Conservation (phyloP, 2,888 invertebrate genomes). For the Drosophila nigricruria region DNA sequence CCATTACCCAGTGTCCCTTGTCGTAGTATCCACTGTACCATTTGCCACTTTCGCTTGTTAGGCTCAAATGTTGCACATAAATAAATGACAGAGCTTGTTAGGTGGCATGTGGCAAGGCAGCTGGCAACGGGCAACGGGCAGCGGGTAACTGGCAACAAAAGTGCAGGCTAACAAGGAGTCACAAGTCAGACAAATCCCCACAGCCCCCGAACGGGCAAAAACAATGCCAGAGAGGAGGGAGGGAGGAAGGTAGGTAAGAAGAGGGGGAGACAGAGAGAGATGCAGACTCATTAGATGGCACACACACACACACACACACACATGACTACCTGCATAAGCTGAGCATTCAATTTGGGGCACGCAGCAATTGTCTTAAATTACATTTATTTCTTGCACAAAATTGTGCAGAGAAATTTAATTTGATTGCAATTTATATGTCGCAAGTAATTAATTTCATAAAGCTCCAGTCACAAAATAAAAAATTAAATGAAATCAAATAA, state of each 20-base stretch:
- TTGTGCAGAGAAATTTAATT: constrained; percentile 23
- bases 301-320: background rate
- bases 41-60: constrained; percentile 73
- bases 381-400: constrained; percentile 34
- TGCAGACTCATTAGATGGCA: constrained; percentile 60
- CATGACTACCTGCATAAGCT: background rate
- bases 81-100: constrained; percentile 73
- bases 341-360: constrained; percentile 16
- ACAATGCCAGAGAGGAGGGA: background rate
- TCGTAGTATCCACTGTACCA: constrained; percentile 19
- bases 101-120: constrained; percentile 32
- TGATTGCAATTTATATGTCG: constrained; percentile 21
- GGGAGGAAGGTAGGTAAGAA: background rate
- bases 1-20: constrained; percentile 24
- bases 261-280: background rate
- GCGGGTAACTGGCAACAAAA: constrained; percentile 23
- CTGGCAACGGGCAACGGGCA: constrained; percentile 1
- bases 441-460: constrained; percentile 20
- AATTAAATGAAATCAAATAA: background rate
- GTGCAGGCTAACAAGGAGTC: constrained; percentile 66
- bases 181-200: constrained; percentile 51
- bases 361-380: constrained; percentile 28
- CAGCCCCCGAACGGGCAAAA: constrained; percentile 1
- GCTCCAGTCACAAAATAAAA: background rate
- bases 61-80: constrained; percentile 73